Conservation (phyloP, 2,888 invertebrate genomes). For the Petrophora chlorosata region DNA sequence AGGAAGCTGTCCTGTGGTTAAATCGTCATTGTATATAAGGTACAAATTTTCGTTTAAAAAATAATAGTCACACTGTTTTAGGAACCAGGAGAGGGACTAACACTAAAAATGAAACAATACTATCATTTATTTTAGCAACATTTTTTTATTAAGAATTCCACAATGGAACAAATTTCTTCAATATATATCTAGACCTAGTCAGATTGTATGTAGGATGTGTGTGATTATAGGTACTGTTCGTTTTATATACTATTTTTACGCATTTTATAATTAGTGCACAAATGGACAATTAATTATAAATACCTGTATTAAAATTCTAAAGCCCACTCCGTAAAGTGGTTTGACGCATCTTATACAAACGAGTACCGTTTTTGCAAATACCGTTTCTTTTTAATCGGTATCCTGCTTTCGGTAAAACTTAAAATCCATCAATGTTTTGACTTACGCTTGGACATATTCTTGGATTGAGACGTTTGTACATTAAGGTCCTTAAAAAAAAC, state of each 20-base stretch:
- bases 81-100: neutral
- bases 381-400: constrained; percentile 5
- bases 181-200: constrained; percentile 77
- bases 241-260: constrained; percentile 39
- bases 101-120: constrained; percentile 58
- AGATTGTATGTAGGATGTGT: constrained; percentile 69
- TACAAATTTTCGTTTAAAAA: no score
- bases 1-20: no score
- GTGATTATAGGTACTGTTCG: constrained; percentile 50
- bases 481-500: neutral
- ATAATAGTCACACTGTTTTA: no score
- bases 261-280: constrained; percentile 57
- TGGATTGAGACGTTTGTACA: no score
- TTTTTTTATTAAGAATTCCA: constrained; percentile 85
- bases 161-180: constrained; percentile 80
- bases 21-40: no score
- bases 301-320: constrained; percentile 63
- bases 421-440: constrained; percentile 10
- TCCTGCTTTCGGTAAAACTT: constrained; percentile 24
- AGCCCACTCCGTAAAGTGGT: constrained; percentile 36
- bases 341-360: constrained; percentile 31
- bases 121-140: constrained; percentile 78
- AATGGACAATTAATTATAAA: constrained; percentile 60
- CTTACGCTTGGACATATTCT: constrained; percentile 25
- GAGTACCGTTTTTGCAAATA: constrained; percentile 16